Conservation (phyloP, 2,888 invertebrate genomes). For the Cristatella mucedo region DNA sequence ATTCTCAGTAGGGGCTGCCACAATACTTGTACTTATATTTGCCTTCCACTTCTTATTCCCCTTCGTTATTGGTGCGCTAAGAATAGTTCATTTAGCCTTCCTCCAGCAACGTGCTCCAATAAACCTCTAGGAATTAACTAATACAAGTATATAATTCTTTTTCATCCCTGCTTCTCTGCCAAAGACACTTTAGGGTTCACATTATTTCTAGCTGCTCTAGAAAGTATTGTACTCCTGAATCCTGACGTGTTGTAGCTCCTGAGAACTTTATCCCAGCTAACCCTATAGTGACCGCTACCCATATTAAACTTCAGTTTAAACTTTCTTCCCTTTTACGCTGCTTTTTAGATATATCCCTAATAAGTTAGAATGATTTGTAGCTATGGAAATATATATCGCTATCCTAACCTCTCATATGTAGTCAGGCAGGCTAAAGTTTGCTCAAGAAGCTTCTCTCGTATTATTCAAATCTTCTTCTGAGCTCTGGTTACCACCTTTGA, state of each 20-base stretch:
- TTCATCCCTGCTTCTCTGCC: conserved; percentile 50
- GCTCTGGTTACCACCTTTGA: conserved; percentile 44
- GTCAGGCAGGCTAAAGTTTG: conserved; percentile 44
- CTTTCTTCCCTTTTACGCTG: conserved; percentile 67
- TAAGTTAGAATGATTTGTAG: conserved; percentile 60
- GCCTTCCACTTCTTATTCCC: conserved; percentile 57
- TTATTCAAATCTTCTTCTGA: conserved; percentile 43
- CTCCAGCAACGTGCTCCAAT: conserved; percentile 52
- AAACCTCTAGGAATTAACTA: conserved; percentile 51
- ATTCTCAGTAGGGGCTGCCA: conserved; percentile 56
- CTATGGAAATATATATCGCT: conserved; percentile 50
- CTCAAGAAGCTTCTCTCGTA: conserved; percentile 42
- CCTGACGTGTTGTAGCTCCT: conserved; percentile 52
- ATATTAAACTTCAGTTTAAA: conserved; percentile 73
- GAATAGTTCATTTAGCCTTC: conserved; percentile 50
- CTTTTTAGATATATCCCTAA: conserved; percentile 62
- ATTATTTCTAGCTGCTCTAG: conserved; percentile 19
- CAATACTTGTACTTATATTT: conserved; percentile 60
- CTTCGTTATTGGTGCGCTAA: conserved; percentile 48
- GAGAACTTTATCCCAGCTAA: conserved; percentile 60
- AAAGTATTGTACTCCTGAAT: conserved; percentile 43
- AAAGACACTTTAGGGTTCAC: conserved; percentile 45
- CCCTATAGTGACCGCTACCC: conserved; percentile 51
- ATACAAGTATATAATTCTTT: conserved; percentile 52
- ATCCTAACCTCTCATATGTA: conserved; percentile 47